These are phyloP conservation scores for Cavia aperea DNA, from an alignment of 2,113 vertebrate genomes.

Conservation along the genomic window DNA sequence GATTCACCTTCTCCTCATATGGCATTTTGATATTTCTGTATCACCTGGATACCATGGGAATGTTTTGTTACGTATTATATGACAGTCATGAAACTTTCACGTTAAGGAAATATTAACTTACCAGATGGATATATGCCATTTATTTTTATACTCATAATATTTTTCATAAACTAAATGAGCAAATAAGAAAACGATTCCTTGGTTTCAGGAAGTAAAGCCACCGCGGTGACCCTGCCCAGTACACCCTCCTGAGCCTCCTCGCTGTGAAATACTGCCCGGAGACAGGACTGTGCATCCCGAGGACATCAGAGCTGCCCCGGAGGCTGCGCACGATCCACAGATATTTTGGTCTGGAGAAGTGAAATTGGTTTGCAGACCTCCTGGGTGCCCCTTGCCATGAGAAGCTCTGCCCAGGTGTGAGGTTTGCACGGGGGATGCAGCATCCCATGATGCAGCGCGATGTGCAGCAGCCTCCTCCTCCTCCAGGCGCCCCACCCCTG, in stretches of 20 bases:
- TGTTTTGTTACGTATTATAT: not conserved
- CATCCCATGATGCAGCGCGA: not conserved
- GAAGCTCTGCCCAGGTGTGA: not conserved
- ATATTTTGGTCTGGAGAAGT: not conserved
- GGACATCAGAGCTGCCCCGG: not conserved
- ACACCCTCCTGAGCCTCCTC: not conserved
- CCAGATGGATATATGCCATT: not conserved
- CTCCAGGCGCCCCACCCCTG: not conserved
- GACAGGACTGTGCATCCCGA: not conserved
- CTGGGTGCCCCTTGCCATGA: not conserved
- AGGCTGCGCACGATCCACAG: not conserved
- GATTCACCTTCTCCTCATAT: accelerated
- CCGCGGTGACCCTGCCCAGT: accelerated
- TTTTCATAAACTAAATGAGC: not conserved
- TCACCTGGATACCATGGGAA: too few species aligned
- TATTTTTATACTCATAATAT: not conserved
- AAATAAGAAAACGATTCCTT: not conserved
- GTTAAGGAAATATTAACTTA: not conserved
- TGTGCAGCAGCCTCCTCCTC: not conserved
- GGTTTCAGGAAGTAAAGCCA: not conserved
- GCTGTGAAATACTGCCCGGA: not conserved
- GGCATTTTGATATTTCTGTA: not conserved
- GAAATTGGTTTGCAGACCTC: not conserved
- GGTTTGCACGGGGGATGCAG: not conserved
- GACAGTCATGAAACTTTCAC: not conserved